phyloP scores from a whole-genome alignment of 2,888 invertebrate genomes.

The Ochropleura plecta region DNA sequence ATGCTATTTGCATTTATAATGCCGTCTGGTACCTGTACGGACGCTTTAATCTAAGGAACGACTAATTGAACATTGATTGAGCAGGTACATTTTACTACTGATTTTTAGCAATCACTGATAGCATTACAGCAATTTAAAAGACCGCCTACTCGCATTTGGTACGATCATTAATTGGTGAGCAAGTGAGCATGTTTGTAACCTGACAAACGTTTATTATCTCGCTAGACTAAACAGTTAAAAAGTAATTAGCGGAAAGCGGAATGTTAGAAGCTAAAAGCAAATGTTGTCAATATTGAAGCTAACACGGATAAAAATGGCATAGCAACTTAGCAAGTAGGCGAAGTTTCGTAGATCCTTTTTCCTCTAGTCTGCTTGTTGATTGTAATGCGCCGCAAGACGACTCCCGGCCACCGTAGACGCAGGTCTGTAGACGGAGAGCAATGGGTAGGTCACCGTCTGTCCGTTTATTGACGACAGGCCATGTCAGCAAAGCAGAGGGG shows the following conservation, averaged over 20 bases:
- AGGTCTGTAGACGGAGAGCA: too few species aligned
- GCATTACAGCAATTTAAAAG: slow-evolving; percentile 6
- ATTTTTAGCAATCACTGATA: slow-evolving; percentile 2
- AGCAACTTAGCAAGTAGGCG: background rate
- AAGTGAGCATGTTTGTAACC: background rate
- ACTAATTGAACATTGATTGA: slow-evolving; percentile 6
- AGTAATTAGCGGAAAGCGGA: slow-evolving; percentile 31
- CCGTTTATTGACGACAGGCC: too few species aligned
- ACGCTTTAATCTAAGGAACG: slow-evolving; percentile 7
- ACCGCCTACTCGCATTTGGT: background rate
- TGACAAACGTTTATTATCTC: slow-evolving; percentile 35
- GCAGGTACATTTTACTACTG: background rate
- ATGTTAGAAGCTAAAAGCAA: slow-evolving; percentile 9
- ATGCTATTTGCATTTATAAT: slow-evolving; percentile 36
- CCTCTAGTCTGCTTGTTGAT: background rate
- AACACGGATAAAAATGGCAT: background rate
- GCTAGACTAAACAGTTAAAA: slow-evolving; percentile 30
- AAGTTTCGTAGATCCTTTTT: background rate
- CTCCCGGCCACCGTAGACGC: too few species aligned
- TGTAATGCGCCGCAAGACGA: background rate
- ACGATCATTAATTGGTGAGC: background rate
- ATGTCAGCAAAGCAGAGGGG: too few species aligned
- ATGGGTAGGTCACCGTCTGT: too few species aligned
- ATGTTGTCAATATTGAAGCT: background rate
- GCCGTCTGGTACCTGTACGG: slow-evolving; percentile 9